Evolutionary conservation across 2,888 invertebrate species (phyloP).

Genomic region (Crocallis elinguaria): DNA sequence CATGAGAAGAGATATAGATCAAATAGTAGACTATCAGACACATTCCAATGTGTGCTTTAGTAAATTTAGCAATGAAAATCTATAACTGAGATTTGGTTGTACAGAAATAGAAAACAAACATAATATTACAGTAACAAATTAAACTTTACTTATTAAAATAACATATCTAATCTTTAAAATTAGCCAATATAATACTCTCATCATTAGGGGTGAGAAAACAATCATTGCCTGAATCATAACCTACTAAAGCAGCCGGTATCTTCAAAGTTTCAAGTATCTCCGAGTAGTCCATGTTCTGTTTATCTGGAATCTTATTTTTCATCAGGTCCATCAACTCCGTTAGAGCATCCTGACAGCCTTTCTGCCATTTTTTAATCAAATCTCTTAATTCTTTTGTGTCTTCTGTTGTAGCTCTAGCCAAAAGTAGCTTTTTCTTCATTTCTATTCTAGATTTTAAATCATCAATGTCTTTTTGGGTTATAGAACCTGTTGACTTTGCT

Average conservation of each 20-base stretch:
- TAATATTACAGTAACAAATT: slow-evolving; percentile 13
- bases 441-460: slow-evolving; percentile 70
- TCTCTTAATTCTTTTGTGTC: slow-evolving; percentile 76
- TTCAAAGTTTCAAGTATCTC: slow-evolving; percentile 77
- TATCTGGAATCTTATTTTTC: slow-evolving; percentile 68
- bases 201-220: slow-evolving; percentile 73
- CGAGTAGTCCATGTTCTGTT: slow-evolving; percentile 71
- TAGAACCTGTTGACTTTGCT: slow-evolving; percentile 76
- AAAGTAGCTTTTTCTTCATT: slow-evolving; percentile 67
- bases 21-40: too few relatives aligned
- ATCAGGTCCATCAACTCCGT: slow-evolving; percentile 76
- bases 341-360: slow-evolving; percentile 81
- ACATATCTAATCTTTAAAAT: slow-evolving; percentile 40
- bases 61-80: too few relatives aligned
- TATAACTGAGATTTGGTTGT: neutral
- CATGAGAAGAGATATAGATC: too few relatives aligned
- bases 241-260: slow-evolving; percentile 75
- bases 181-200: slow-evolving; percentile 60
- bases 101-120: slow-evolving; percentile 2
- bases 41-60: too few relatives aligned
- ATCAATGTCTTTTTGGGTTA: slow-evolving; percentile 74
- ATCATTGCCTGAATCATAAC: slow-evolving; percentile 80
- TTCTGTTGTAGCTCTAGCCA: slow-evolving; percentile 65
- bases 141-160: slow-evolving; percentile 17
- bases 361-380: slow-evolving; percentile 82